Conservation (phyloP, 2,888 invertebrate species). For the Cryptocephalus primarius region DNA sequence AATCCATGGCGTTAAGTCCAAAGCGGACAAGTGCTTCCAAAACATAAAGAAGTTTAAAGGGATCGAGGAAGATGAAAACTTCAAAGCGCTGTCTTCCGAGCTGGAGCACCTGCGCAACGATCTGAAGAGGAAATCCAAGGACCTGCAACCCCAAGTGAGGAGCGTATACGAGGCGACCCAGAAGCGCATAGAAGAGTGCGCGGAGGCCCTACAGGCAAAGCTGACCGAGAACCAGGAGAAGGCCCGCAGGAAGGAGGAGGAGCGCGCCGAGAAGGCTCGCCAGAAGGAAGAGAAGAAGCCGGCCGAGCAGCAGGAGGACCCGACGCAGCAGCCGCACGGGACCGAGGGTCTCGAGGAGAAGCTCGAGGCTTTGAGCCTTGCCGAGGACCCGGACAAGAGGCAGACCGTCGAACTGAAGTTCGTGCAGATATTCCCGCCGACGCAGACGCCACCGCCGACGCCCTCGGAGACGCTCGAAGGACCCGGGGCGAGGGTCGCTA, state of each 20-base stretch:
- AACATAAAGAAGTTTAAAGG: constrained; percentile 20
- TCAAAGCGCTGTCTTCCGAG: constrained; percentile 10
- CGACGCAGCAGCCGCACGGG: constrained; percentile 3
- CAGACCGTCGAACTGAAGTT: constrained; percentile 19
- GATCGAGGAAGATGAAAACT: constrained; percentile 13
- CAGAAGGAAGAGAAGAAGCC: constrained; percentile 1
- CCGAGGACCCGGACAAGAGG: constrained; percentile 8
- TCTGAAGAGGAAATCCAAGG: constrained; percentile 9
- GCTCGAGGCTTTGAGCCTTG: constrained; percentile 5
- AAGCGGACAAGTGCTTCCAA: constrained; percentile 13
- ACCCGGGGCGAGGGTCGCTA: not conserved
- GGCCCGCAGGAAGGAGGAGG: not conserved
- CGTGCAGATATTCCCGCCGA: constrained; percentile 12
- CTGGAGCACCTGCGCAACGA: constrained; percentile 15
- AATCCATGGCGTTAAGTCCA: constrained; percentile 16
- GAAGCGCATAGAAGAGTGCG: constrained; percentile 15
- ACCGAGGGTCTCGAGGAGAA: not conserved
- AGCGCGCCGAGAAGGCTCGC: constrained; percentile 1
- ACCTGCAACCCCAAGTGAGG: constrained; percentile 19
- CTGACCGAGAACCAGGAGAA: constrained; percentile 7
- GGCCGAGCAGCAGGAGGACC: constrained; percentile 5
- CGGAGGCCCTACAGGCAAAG: constrained; percentile 13
- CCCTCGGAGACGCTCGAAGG: not conserved
- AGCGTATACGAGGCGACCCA: constrained; percentile 14
- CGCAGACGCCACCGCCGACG: not conserved